These are phyloP conservation scores for Sorex araneus DNA, from an alignment of 2,113 vertebrate species.

Conservation along the genomic window DNA sequence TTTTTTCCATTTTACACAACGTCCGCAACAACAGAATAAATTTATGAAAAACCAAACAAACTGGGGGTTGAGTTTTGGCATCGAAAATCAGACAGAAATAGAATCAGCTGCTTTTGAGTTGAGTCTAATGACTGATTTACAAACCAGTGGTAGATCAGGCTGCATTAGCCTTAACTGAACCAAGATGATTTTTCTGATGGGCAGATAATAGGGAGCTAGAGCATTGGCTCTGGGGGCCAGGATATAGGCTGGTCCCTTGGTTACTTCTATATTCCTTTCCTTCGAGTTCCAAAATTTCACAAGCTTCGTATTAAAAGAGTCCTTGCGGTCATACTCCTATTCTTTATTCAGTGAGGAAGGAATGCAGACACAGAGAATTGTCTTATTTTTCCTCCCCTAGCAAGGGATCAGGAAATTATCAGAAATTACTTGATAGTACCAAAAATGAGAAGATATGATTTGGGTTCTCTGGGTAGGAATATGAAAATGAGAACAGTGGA, in stretches of 20 bases:
- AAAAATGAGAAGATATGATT: background rate
- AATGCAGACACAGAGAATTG: background rate
- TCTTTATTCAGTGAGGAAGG: slow-evolving; percentile 12
- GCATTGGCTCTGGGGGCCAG: background rate
- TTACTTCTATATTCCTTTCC: background rate
- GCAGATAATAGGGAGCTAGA: slow-evolving; percentile 4
- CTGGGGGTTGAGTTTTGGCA: slow-evolving; percentile 75
- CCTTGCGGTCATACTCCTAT: background rate
- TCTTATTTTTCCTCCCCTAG: background rate
- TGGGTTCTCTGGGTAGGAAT: background rate
- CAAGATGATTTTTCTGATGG: slow-evolving; percentile 69
- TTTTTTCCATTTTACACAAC: slow-evolving; percentile 82
- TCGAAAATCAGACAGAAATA: slow-evolving; percentile 76
- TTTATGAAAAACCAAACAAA: slow-evolving; percentile 87
- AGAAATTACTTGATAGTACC: background rate
- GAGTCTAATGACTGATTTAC: slow-evolving; percentile 65
- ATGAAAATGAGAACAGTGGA: background rate
- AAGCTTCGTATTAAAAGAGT: background rate
- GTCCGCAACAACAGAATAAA: slow-evolving; percentile 81
- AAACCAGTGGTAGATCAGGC: slow-evolving; percentile 65
- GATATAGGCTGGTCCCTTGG: background rate
- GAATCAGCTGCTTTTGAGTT: slow-evolving; percentile 76
- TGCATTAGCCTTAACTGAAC: slow-evolving; percentile 74
- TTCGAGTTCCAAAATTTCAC: slow-evolving; percentile 27
- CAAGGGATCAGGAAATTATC: background rate